These are phyloP conservation scores for Ochropleura plecta DNA, from an alignment of 2,888 invertebrate genomes.

Conservation along the genomic window DNA sequence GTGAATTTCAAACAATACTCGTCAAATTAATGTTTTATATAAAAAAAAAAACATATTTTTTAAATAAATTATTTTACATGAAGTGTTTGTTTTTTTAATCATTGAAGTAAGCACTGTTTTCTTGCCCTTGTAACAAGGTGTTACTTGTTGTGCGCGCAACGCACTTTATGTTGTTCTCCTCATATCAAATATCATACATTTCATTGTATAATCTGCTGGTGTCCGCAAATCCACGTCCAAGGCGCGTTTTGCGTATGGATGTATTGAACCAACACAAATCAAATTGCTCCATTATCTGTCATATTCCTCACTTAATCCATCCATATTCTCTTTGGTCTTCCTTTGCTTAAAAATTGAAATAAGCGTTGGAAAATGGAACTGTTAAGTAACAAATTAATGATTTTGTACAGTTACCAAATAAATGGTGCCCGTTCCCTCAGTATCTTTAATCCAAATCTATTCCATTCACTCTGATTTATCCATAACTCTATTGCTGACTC, in stretches of 20 bases:
- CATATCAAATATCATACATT: too few relatives aligned
- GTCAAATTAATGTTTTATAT: slow-evolving; percentile 31
- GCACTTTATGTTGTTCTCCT: background rate
- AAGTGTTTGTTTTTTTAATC: slow-evolving; percentile 28
- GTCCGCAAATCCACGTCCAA: too few relatives aligned
- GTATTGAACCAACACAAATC: too few relatives aligned
- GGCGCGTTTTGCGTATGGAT: too few relatives aligned
- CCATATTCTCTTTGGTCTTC: background rate
- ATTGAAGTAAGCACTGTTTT: background rate
- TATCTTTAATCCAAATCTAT: slow-evolving; percentile 95
- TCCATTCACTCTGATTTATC: slow-evolving; percentile 97
- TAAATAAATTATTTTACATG: background rate
- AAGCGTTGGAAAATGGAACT: slow-evolving; percentile 13
- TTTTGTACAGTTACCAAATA: slow-evolving; percentile 92
- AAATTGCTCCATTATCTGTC: background rate
- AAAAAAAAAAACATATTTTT: too few relatives aligned
- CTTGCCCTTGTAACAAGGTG: too few relatives aligned
- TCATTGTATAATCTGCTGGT: too few relatives aligned
- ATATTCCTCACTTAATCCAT: background rate
- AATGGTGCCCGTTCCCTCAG: slow-evolving; percentile 98
- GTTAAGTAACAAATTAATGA: background rate
- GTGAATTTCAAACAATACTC: slow-evolving; percentile 52
- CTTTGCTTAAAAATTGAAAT: background rate
- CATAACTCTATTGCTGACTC: slow-evolving; percentile 98
- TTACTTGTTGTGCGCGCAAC: background rate